Evolutionary conservation across 2,797 vertebrate species (phyloP).

Genomic region (Parotocinclus haroldoi): DNA sequence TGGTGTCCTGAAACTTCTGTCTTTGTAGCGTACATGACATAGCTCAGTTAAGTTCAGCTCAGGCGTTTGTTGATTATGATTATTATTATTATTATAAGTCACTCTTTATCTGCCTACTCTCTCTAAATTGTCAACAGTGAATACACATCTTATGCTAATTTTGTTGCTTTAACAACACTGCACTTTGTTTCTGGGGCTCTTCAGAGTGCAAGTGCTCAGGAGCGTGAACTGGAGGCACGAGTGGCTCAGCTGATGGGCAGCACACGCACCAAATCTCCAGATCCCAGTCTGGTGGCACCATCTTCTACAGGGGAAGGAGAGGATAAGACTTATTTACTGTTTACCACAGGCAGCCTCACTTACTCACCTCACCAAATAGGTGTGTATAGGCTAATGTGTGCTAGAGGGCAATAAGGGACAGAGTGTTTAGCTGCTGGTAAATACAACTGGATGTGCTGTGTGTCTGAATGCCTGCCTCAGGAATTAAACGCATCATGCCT

Average conservation of each 20-base stretch:
- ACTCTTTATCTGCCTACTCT: no score
- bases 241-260: conserved; percentile 83
- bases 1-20: no score
- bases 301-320: conserved; percentile 60
- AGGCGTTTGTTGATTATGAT: no score
- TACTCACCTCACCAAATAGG: conserved; percentile 98
- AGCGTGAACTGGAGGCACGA: conserved; percentile 77
- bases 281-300: conserved; percentile 60
- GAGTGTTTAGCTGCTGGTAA: not conserved
- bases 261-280: conserved; percentile 75
- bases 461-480: not conserved
- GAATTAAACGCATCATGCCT: conserved; percentile 83
- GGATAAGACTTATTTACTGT: conserved; percentile 90
- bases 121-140: no score
- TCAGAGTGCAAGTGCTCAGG: conserved; percentile 58
- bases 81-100: no score
- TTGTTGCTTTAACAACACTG: no score
- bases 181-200: conserved; percentile 52
- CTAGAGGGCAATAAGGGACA: no score
- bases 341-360: conserved; percentile 96
- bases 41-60: no score
- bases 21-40: no score
- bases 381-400: conserved; percentile 48
- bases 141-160: no score
- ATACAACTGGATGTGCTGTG: no score